Base-by-base conservation (phyloP, 2,888 invertebrate species). In the Xestia ashworthii region DNA sequence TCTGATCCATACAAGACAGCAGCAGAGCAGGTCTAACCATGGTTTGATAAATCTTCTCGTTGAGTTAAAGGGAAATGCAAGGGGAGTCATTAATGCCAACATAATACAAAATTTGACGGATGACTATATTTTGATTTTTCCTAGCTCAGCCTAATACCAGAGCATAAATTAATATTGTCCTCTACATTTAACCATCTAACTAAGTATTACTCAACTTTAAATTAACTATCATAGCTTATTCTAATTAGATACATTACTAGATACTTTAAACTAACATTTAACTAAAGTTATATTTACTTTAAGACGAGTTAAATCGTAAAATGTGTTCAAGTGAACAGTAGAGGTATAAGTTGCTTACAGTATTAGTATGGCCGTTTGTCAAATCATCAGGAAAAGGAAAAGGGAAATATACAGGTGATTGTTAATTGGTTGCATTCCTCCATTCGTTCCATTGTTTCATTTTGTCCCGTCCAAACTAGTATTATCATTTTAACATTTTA, bases 191-290 rank as follows among this genome's bases (percentile, higher is more conserved):
- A 74, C 14, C 0, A 48, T 44, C 22, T 55, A 71, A 22, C 72
- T 74, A 75, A 22, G 22, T 48, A 48, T 60, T 41, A 74, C 55
- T 74, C 19, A 74, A 75, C 14, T 58, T 46, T 25, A 48, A 41
- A 19, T 41, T 4, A 74, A 75, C 75, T 76, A 50, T 38, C 14
- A 22, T 41, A 74, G 60, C 60, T 12, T 60, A 41, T 14, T 50
- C 41, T 16, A 22, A 22, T 50, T 48, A 44, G 3, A n/a, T 44
- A 64, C 64, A n/a, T n/a, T 44, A 48, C n/a, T 46, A 38, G 44
- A 72, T 44, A 53, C 53, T 73, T n/a, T n/a, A 44, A 44, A 73
- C 16, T 8, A 22, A 72, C 25, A 60, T 58, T 74, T 38, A 74
- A 25, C 76, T 48, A 75, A 60, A 60, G 22, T 50, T 50, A n/a